Evolutionary conservation across 1,140 invertebrate species (phyloP), one percentile per base, ranked within the genome.

Genomic region (Drosophila sturtevanti): DNA sequence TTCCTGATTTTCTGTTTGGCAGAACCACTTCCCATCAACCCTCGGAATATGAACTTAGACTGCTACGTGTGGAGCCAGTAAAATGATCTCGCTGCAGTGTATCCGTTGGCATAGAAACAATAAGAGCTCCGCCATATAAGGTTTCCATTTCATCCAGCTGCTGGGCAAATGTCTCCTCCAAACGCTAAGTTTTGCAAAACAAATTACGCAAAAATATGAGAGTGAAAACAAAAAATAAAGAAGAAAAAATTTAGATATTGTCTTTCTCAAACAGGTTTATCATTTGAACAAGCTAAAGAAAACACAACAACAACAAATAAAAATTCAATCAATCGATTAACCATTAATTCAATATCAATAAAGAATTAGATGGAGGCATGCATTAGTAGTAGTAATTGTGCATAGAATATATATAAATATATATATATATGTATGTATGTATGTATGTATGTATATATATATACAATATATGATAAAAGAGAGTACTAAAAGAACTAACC

Each of bases 121-220:
- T 62, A 92, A 94, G 75, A 91, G 93, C 35, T 92, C 92, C 74
- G 92, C 93, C 68, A 75, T 94, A 97, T 78, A 97, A 95, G 58
- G 95, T 93, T 91, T 97, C 96, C 92, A 97, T 97, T 80, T 97
- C 96, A 84, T 97, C 96, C 68, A 96, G 92, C 91, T 98, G 96
- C 68, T 95, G 93, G 60, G 94, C 93, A 91, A 98, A 98, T 81
- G 97, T 95, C 87, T 97, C 96, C 92, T 98, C 97, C 78, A 98
- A 92, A 93, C 94, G 95, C 97, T 98, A 69, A 34, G 34, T 27
- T 35, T 63, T 41, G 69, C 22, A 6, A 21, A 55, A 59, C 27
- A 18, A 9, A 14, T 22, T n/a, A n/a, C n/a, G 4, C 14, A 5
- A 6, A 58, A 34, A 14, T 6, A 55, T 24, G 18, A 6, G 22